These are phyloP conservation scores for Rallus crepitans DNA, from an alignment of 2,797 vertebrate species.

Conservation along the genomic window DNA sequence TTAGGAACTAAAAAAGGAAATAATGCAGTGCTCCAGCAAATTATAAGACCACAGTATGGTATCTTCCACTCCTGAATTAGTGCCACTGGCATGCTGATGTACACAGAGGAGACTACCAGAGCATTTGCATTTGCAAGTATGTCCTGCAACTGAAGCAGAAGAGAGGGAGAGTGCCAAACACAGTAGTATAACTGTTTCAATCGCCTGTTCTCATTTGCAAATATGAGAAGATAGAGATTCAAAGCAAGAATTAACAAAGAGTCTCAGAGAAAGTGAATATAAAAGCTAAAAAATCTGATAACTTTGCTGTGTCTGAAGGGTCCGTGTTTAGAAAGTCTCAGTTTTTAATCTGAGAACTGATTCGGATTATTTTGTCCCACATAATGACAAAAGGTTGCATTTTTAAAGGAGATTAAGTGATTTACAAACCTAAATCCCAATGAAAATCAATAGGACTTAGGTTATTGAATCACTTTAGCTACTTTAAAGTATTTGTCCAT, in stretches of 20 bases:
- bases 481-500: conserved; percentile 45
- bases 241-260: background rate
- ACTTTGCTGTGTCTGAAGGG: background rate
- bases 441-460: conserved; percentile 52
- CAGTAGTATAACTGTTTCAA: background rate
- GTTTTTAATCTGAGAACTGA: conserved; percentile 29
- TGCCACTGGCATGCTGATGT: background rate
- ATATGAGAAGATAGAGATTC: background rate
- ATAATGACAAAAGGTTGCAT: conserved; percentile 41
- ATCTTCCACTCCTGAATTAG: background rate
- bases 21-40: background rate
- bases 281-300: conserved; percentile 28
- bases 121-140: background rate
- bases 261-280: background rate
- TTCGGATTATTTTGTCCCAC: conserved; percentile 29
- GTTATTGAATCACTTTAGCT: conserved; percentile 34
- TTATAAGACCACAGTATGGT: background rate
- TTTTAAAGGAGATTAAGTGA: conserved; percentile 56
- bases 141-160: background rate
- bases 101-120: background rate
- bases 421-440: conserved; percentile 54
- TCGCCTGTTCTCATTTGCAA: background rate
- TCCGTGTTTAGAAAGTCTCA: background rate
- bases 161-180: background rate
- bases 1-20: background rate